These are phyloP conservation scores for Astatoreochromis straeleni DNA, from an alignment of 2,113 vertebrate species.

Conservation along the genomic window DNA sequence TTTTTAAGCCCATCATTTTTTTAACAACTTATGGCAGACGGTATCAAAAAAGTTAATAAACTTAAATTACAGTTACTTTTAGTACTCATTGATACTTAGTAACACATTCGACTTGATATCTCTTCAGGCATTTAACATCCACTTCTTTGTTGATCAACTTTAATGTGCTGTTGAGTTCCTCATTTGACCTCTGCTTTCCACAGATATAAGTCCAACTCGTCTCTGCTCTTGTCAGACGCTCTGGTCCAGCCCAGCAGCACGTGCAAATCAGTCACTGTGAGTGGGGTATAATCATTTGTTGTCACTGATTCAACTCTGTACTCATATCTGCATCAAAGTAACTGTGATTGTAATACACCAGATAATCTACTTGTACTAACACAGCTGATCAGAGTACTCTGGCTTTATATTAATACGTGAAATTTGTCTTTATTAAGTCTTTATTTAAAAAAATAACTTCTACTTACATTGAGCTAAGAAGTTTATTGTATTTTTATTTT, in stretches of 20 bases:
- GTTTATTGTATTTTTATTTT: neutral
- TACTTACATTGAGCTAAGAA: neutral
- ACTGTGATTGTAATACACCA: neutral
- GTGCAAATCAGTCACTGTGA: slow-evolving; percentile 83
- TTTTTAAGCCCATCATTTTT: neutral
- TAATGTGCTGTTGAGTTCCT: neutral
- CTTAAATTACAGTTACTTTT: neutral
- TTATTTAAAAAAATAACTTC: neutral
- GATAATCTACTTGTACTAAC: neutral
- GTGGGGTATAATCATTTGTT: neutral
- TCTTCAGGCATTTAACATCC: neutral
- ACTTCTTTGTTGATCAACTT: neutral
- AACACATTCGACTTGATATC: neutral
- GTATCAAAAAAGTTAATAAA: neutral
- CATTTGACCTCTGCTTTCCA: neutral
- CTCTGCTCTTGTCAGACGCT: slow-evolving; percentile 90
- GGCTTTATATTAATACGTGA: neutral
- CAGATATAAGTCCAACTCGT: slow-evolving; percentile 92
- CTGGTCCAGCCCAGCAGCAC: slow-evolving; percentile 85
- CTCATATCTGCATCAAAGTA: neutral
- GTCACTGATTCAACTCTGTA: neutral
- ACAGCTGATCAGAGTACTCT: neutral
- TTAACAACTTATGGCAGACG: neutral
- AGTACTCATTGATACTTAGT: neutral
- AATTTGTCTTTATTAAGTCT: neutral